These are phyloP conservation scores for Silurus lanzhouensis DNA, from an alignment of 2,797 vertebrate species.

Conservation along the genomic window DNA sequence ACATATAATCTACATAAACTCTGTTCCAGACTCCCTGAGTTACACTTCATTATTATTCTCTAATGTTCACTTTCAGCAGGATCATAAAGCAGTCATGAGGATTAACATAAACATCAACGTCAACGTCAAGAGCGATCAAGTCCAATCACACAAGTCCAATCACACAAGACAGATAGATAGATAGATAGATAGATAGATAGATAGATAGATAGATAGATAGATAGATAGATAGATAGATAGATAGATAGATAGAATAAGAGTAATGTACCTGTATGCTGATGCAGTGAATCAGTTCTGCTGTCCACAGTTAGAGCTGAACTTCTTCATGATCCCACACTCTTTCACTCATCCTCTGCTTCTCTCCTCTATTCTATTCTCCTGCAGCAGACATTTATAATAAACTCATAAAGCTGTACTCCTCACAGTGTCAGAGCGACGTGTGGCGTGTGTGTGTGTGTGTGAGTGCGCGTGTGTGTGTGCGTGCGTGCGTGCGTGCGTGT, in stretches of 20 bases:
- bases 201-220: not conserved
- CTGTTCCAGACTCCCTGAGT: too few relatives aligned
- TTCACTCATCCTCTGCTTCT: too few relatives aligned
- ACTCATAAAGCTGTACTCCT: not conserved
- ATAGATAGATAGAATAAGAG: not conserved
- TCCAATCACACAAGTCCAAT: too few relatives aligned
- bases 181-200: not conserved
- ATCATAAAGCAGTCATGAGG: too few relatives aligned
- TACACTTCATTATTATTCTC: too few relatives aligned
- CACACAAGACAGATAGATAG: not conserved
- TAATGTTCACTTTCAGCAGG: too few relatives aligned
- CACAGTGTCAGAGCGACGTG: not conserved
- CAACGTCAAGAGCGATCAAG: too few relatives aligned
- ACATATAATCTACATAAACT: too few relatives aligned
- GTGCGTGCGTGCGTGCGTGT: too few relatives aligned
- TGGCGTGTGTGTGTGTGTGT: too few relatives aligned
- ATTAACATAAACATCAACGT: too few relatives aligned
- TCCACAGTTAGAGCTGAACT: not conserved
- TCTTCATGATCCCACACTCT: not conserved
- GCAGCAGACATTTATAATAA: not conserved
- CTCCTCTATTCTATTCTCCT: not conserved
- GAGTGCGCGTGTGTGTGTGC: too few relatives aligned
- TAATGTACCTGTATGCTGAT: not conserved
- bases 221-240: not conserved
- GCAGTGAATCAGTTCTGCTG: not conserved